Evolutionary conservation across 2,113 vertebrate species (phyloP), one percentile per base, ranked within the genome.

Genomic region (Sylvilagus bachmani): DNA sequence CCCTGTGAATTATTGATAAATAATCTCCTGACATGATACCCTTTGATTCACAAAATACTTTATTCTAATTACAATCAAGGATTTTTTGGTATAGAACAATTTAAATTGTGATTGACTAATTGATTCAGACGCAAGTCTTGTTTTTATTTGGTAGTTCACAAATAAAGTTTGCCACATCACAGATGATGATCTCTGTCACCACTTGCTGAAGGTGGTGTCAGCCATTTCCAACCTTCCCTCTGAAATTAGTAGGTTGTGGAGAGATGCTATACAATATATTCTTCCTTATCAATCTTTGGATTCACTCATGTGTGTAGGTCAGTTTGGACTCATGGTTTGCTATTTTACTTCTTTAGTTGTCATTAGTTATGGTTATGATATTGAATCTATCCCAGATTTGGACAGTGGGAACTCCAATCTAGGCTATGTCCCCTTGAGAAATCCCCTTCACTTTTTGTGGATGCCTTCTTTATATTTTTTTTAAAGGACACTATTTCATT

Each of bases 41-140:
- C 55, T 21, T 90, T 70, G 31, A 80, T 7, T 90, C 44, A n/a
- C 51, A 91, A 44, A 69, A 67, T 29, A 24, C 21, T 94, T 91
- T 74, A 86, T 58, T 61, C 33, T 44, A 83, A 90, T 95, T 91
- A 94, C 1, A 61, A n/a, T 36, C 82, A 75, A 84, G 19, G 11
- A 51, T 10, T 51, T 89, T 89, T 58, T 83, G 9, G 19, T 51
- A 61, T 29, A 85, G 58, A 82, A 66, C 27, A 7, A 38, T 3
- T 89, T 78, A 67, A 89, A 66, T 73, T 90, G 55, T 51, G 31
- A 27, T 27, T 83, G 84, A 70, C 36, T 77, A 6, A 53, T 17
- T 66, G n/a, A 69, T 33, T 89, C 6, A 58, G 74, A 58, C 5
- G n/a, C 44, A n/a, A 71, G 49, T 77, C 21, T 58, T 14, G 12